A percentile compares a stretch with the other conserved stretches of the same genome.
phyloP scores from a whole-genome alignment of 2,797 vertebrate species.

The Manis crassicaudata region DNA sequence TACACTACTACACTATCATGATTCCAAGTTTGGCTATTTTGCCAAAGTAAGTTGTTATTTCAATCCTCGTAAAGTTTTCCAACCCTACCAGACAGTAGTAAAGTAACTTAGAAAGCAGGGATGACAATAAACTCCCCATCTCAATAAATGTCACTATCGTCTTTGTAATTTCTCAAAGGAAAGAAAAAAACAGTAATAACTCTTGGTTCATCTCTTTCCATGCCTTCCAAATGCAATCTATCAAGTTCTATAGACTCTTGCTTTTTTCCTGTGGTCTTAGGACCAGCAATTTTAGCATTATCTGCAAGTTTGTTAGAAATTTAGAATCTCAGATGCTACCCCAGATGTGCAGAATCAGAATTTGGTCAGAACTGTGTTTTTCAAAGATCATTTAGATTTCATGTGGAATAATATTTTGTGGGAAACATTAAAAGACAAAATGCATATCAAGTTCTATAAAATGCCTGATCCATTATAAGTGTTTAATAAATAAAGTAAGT shows the following conservation, averaged over 20 bases:
- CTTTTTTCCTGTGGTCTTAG: neutral
- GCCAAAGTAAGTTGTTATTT: neutral
- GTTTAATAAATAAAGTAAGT: neutral
- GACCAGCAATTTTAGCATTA: neutral
- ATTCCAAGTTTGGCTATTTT: conserved; percentile 5
- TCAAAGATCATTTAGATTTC: conserved; percentile 6
- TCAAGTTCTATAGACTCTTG: neutral
- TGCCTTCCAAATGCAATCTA: neutral
- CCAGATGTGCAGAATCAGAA: neutral
- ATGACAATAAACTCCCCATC: neutral
- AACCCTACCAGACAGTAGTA: neutral
- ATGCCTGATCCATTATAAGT: neutral
- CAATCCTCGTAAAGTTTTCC: neutral
- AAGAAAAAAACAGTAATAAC: neutral
- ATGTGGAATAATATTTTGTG: neutral
- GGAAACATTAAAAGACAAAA: neutral
- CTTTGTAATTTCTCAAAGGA: neutral
- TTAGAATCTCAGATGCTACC: neutral
- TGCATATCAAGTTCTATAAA: neutral
- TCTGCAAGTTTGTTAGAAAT: neutral
- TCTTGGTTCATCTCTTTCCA: neutral
- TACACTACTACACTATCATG: neutral
- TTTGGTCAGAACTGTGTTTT: neutral
- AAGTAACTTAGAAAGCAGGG: neutral
- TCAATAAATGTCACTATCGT: neutral